A percentile compares a stretch with the other conserved stretches of the same genome.
phyloP scores from a whole-genome alignment of 2,888 invertebrate species.

The Atethmia centrago region DNA sequence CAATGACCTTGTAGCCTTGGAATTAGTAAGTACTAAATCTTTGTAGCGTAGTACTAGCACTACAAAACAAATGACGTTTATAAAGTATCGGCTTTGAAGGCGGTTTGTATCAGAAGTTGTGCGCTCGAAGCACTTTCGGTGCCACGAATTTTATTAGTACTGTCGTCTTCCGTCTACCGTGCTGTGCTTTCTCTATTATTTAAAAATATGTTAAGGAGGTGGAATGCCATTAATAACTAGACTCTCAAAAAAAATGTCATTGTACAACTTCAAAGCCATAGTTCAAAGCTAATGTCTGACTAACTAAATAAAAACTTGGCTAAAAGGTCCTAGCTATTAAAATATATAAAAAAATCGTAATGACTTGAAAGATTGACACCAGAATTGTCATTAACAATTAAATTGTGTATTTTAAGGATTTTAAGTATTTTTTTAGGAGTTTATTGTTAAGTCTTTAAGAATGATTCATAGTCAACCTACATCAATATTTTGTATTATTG shows the following conservation, averaged over 20 bases:
- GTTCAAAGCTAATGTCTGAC: no score
- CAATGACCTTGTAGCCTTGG: no score
- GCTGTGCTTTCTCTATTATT: neutral
- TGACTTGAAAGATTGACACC: constrained; percentile 3
- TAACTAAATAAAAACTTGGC: no score
- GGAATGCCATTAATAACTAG: neutral
- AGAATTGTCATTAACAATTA: constrained; percentile 23
- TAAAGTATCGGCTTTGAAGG: neutral
- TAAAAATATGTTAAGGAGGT: neutral
- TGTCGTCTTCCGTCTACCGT: neutral
- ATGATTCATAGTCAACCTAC: constrained; percentile 89
- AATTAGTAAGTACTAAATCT: no score
- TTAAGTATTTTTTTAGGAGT: constrained; percentile 32
- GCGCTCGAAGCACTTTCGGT: neutral
- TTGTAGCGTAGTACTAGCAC: no score
- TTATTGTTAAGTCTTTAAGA: constrained; percentile 27
- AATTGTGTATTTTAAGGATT: constrained; percentile 13
- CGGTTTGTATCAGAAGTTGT: neutral
- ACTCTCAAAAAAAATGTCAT: neutral
- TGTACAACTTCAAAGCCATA: no score
- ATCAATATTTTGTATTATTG: constrained; percentile 95
- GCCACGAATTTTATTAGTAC: neutral
- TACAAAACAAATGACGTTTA: no score
- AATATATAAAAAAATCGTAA: no score
- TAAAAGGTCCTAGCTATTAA: no score